Conservation (phyloP, 2,888 invertebrate species). For the Pollenia griseotomentosa region DNA sequence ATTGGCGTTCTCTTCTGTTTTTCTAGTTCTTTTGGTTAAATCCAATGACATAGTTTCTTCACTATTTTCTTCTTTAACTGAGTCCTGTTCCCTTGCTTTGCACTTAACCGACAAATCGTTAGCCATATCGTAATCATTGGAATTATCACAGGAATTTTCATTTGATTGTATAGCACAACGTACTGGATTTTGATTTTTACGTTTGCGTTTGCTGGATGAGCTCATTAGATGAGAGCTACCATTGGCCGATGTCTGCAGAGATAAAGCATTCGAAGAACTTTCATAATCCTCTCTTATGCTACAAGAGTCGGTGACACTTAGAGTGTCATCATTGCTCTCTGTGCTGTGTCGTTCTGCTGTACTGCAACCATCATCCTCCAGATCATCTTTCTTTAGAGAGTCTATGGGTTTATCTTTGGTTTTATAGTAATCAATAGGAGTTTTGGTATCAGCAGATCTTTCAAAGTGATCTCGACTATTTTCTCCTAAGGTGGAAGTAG, state of each 20-base stretch:
- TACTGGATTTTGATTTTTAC: constrained; percentile 95
- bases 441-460: constrained; percentile 79
- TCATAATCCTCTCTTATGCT: constrained; percentile 84
- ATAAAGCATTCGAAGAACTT: constrained; percentile 66
- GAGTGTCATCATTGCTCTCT: constrained; percentile 88
- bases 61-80: constrained; percentile 77
- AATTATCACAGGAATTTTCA: constrained; percentile 82
- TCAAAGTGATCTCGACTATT: constrained; percentile 79
- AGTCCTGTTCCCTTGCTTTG: constrained; percentile 65
- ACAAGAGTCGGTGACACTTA: constrained; percentile 86
- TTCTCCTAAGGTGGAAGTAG: constrained; percentile 74
- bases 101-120: constrained; percentile 82
- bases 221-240: constrained; percentile 68
- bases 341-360: constrained; percentile 79
- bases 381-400: constrained; percentile 63
- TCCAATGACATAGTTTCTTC: constrained; percentile 77
- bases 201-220: constrained; percentile 89
- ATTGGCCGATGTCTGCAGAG: constrained; percentile 67
- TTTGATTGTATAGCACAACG: constrained; percentile 87
- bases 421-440: constrained; percentile 86
- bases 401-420: constrained; percentile 84
- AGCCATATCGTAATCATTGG: constrained; percentile 82
- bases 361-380: constrained; percentile 85
- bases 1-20: constrained; percentile 76
- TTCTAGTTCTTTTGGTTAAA: constrained; percentile 76